Evolutionary conservation across 2,888 invertebrate species (phyloP).

Genomic region (Leucania comma): DNA sequence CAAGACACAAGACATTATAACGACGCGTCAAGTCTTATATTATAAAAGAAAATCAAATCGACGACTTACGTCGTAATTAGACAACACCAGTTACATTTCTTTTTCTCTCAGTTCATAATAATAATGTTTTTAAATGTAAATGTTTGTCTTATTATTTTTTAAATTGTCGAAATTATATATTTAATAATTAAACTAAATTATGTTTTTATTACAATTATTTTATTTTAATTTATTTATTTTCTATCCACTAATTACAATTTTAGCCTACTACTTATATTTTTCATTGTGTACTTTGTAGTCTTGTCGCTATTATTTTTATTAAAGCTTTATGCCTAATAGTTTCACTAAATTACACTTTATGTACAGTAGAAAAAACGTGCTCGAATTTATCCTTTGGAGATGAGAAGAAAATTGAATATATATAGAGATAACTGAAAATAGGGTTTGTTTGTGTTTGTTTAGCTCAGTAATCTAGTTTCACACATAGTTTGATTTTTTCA

Average conservation of each 20-base stretch:
- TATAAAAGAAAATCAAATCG: no score
- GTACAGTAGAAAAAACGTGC: constrained; percentile 17
- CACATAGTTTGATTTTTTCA: background rate
- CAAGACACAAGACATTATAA: no score
- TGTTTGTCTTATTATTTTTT: no score
- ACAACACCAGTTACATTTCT: no score
- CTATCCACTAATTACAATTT: no score
- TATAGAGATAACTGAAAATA: constrained; percentile 27
- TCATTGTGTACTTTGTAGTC: constrained; percentile 49
- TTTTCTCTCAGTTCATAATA: no score
- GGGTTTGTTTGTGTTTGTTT: constrained; percentile 13
- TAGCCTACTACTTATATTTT: constrained; percentile 19
- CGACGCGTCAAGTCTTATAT: no score
- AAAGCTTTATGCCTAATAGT: constrained; percentile 19
- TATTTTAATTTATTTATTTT: no score
- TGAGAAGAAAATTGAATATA: constrained; percentile 30
- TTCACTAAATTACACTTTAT: constrained; percentile 13
- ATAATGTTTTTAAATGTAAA: no score
- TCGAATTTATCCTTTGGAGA: constrained; percentile 20
- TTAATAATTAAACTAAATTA: background rate
- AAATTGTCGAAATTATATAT: no score
- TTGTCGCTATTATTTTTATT: constrained; percentile 71
- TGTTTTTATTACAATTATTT: no score
- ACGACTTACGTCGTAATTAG: no score
- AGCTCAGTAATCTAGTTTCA: constrained; percentile 12